Evolutionary conservation across 2,113 vertebrate species (phyloP).

Genomic region (Ailurus styani): DNA sequence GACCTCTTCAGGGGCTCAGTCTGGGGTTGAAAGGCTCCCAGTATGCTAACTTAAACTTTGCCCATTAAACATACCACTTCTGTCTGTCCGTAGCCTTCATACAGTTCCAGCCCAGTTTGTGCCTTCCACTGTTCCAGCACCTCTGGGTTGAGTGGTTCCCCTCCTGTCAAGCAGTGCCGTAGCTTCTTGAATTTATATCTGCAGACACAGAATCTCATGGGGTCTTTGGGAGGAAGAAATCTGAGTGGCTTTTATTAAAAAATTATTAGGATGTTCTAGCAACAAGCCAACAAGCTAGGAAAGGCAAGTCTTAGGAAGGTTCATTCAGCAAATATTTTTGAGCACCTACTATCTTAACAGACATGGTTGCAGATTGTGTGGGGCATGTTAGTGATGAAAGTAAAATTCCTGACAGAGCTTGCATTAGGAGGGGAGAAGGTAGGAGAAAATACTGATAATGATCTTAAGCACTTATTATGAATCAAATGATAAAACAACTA

Average conservation of each 20-base stretch:
- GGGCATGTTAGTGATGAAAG: not conserved
- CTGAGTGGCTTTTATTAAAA: not conserved
- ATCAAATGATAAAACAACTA: not conserved
- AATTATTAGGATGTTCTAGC: not conserved
- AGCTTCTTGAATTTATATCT: conserved; percentile 81
- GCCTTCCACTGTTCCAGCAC: conserved; percentile 81
- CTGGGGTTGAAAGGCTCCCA: not conserved
- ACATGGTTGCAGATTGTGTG: not conserved
- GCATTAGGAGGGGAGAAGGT: not conserved
- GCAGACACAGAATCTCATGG: not conserved
- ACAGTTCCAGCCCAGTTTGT: conserved; percentile 82
- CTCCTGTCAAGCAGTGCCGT: conserved; percentile 79
- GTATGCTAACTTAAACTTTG: not conserved
- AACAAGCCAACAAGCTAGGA: not conserved
- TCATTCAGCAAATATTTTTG: not conserved
- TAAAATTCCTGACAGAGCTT: not conserved
- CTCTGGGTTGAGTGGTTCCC: conserved; percentile 83
- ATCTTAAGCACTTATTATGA: not conserved
- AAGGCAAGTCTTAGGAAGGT: not conserved
- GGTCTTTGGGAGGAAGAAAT: not conserved
- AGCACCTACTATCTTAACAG: not conserved
- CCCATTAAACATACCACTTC: conserved; percentile 78
- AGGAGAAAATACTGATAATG: not conserved
- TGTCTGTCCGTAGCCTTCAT: conserved; percentile 87
- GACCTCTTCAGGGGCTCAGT: not conserved